Base-by-base conservation (phyloP, 2,888 invertebrate species). In the Dolichomitus sp. region DNA sequence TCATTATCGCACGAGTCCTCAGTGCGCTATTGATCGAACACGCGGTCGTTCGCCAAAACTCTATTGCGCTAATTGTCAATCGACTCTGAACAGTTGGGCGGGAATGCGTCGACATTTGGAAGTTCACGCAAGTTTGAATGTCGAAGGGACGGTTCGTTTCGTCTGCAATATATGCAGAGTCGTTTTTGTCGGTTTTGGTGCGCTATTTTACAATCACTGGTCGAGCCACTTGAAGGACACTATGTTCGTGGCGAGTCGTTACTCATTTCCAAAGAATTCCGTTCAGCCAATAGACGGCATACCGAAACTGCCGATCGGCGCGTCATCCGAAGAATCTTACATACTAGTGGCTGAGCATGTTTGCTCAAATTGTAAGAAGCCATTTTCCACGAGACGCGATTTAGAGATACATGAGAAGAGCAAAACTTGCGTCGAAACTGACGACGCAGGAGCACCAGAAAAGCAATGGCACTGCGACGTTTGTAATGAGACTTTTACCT, bases 91-190 rank as follows among this genome's bases (percentile, higher is more conserved):
- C 48, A 88, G 87, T 0, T 70, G 91, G n/a, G 79, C 87, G 27
- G 87, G 90, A 0, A 88, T 92, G 86, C 85, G 89, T 0, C 57
- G 72, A 4, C 93, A 93, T 80, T 72, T 92, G 9, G 85, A 89
- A 23, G 83, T 84, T 4, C 92, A 92, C 42, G 85, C 87, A 0
- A 86, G 84, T 33, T 59, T 81, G 23, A 87, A 89, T 37, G 48
- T 82, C 14, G 85, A 87, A 4, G 84, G 85, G 0, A 86, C 84
- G 0, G 88, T 91, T 1, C 87, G 87, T 0, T 90, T 92, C 42
- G 83, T 89, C 1, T 93, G 93, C 50, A 91, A 92, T 40, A 91
- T 93, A 5, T 93, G 93, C 40, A 89, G 90, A 27, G 88, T 93
- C 0, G 83, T 91, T 0, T 93, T 93, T 50, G 87, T 89, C 27